phyloP scores from a whole-genome alignment of 2,113 vertebrate species.

The Leptocoma aspasia region DNA sequence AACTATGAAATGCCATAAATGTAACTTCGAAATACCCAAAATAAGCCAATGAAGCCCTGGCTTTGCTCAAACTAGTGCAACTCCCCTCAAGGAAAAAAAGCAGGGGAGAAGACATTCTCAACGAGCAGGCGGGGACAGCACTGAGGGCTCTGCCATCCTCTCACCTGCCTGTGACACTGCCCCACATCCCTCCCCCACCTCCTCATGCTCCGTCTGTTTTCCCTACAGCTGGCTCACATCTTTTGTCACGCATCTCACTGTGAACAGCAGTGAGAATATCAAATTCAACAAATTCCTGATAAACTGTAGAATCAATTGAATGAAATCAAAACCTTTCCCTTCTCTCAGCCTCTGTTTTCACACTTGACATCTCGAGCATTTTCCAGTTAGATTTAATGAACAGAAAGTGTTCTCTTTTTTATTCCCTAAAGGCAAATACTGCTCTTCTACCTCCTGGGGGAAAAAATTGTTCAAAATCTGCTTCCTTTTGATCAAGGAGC shows the following conservation, averaged over 20 bases:
- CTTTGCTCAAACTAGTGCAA: background rate
- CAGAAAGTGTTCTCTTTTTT: background rate
- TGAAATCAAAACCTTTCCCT: background rate
- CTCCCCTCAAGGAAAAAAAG: background rate
- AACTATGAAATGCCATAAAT: accelerated
- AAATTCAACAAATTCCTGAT: background rate
- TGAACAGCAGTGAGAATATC: background rate
- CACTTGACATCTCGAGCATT: background rate
- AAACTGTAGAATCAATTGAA: background rate
- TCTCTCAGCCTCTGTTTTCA: background rate
- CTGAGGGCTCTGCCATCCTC: background rate
- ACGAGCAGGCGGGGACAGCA: background rate
- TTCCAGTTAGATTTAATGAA: conserved; percentile 19
- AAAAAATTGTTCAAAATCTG: background rate
- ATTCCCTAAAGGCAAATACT: conserved; percentile 12
- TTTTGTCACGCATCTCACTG: background rate
- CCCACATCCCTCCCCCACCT: background rate
- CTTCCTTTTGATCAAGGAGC: background rate
- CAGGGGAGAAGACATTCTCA: background rate
- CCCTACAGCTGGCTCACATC: background rate
- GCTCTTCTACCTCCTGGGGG: background rate
- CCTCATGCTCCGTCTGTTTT: accelerated
- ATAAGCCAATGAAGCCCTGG: background rate
- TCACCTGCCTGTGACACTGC: background rate
- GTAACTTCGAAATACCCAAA: background rate